A percentile compares a stretch with the other conserved stretches of the same genome.
Conservation (phyloP, 2,113 vertebrate genomes). For the Platanista minor region DNA sequence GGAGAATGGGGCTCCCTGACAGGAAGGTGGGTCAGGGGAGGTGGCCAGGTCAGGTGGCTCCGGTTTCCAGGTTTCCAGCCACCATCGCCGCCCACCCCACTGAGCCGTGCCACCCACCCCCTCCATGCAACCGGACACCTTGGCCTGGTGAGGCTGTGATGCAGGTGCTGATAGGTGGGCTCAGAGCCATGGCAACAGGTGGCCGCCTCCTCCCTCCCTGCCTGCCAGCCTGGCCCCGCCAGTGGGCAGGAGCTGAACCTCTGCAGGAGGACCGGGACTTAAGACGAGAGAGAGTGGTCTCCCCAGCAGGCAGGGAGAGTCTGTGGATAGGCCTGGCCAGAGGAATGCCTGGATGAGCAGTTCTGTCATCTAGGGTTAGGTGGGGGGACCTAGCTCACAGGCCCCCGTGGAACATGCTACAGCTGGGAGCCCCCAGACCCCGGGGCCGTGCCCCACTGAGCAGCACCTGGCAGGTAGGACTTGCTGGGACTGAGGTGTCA, state of each 20-base stretch:
- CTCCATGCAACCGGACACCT: conserved; percentile 67
- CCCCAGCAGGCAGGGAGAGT: background rate
- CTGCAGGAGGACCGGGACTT: background rate
- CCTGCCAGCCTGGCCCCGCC: background rate
- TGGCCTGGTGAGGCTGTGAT: conserved; percentile 34
- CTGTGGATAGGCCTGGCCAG: background rate
- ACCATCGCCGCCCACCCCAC: background rate
- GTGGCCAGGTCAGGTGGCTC: conserved; percentile 54
- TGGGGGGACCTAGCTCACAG: background rate
- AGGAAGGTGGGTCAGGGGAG: background rate
- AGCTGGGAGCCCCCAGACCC: background rate
- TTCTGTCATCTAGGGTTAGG: background rate
- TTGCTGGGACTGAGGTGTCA: background rate
- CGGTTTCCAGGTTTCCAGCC: conserved; percentile 58
- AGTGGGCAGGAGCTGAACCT: background rate
- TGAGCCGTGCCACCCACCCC: background rate
- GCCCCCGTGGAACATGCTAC: conserved; percentile 20
- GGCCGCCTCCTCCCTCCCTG: conserved; percentile 37
- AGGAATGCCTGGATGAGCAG: background rate
- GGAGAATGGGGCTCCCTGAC: background rate
- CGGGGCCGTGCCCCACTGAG: background rate
- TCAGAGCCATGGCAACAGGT: conserved; percentile 66
- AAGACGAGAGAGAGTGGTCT: background rate
- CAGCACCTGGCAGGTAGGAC: conserved; percentile 56
- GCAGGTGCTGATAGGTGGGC: conserved; percentile 66